These are phyloP conservation scores for Dryas iulia DNA, from an alignment of 1,140 invertebrate genomes.

Conservation along the genomic window DNA sequence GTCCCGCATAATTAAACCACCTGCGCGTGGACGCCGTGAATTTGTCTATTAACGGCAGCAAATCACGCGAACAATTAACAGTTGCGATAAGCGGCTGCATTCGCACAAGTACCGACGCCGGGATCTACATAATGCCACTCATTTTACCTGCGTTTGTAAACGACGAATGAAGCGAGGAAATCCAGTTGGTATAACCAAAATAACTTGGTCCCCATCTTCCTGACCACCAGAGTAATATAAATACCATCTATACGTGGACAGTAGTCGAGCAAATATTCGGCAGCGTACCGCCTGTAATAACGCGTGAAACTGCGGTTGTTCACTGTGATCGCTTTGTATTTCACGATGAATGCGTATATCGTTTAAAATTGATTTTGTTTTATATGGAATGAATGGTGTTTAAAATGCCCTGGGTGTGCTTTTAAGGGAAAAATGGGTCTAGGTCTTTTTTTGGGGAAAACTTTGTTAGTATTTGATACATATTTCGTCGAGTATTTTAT, in stretches of 20 bases:
- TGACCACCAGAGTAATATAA: constrained; percentile 16
- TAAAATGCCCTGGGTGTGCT: background rate
- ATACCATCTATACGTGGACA: constrained; percentile 26
- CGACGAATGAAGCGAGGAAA: constrained; percentile 64
- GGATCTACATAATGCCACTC: constrained; percentile 69
- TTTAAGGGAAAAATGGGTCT: no score
- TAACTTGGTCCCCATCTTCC: constrained; percentile 29
- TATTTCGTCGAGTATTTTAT: no score
- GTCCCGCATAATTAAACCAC: constrained; percentile 44
- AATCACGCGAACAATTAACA: constrained; percentile 44
- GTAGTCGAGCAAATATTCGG: constrained; percentile 45
- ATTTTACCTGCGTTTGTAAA: constrained; percentile 63
- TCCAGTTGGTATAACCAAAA: constrained; percentile 28
- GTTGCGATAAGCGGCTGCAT: constrained; percentile 29
- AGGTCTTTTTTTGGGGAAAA: no score
- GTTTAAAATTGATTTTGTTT: constrained; percentile 33
- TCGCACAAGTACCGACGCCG: background rate
- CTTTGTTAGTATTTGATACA: no score
- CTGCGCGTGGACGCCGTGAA: constrained; percentile 13
- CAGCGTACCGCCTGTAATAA: constrained; percentile 50
- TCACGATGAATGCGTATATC: constrained; percentile 29
- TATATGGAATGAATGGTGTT: background rate
- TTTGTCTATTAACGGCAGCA: constrained; percentile 43
- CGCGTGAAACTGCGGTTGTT: constrained; percentile 53
- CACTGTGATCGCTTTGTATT: constrained; percentile 27